These are phyloP conservation scores for Lepidocyrtoides sp. DNA, from an alignment of 2,888 invertebrate species.

Conservation along the genomic window DNA sequence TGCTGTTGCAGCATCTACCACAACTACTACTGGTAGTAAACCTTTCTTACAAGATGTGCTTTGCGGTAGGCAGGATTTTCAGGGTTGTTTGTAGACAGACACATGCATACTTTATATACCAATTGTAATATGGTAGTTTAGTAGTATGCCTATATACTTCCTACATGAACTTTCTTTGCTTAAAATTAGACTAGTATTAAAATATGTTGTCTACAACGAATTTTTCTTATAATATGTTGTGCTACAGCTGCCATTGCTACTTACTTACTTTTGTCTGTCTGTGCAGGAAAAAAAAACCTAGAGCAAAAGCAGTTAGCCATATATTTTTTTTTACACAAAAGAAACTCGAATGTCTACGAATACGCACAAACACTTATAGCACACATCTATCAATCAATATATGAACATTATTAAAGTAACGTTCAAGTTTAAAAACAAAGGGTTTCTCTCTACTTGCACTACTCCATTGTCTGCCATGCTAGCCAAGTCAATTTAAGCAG, in stretches of 20 bases:
- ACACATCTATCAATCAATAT: constrained; percentile 38
- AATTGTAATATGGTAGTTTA: neutral
- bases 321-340: neutral
- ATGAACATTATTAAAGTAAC: neutral
- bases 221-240: neutral
- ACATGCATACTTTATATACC: neutral
- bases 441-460: neutral
- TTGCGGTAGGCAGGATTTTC: constrained; percentile 62
- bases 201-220: constrained; percentile 12
- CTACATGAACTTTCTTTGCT: constrained; percentile 5
- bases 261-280: neutral
- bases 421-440: neutral
- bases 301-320: neutral
- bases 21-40: neutral
- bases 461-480: no score
- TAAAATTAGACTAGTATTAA: constrained; percentile 20
- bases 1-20: neutral
- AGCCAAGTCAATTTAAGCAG: no score
- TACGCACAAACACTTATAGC: neutral
- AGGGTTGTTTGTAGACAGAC: constrained; percentile 29
- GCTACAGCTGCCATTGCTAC: neutral
- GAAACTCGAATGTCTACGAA: neutral
- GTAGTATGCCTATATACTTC: constrained; percentile 5
- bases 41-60: constrained; percentile 7
- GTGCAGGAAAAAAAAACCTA: neutral